These are phyloP conservation scores for Trypoxylus dichotomus DNA, from an alignment of 1,140 invertebrate species.

Conservation along the genomic window DNA sequence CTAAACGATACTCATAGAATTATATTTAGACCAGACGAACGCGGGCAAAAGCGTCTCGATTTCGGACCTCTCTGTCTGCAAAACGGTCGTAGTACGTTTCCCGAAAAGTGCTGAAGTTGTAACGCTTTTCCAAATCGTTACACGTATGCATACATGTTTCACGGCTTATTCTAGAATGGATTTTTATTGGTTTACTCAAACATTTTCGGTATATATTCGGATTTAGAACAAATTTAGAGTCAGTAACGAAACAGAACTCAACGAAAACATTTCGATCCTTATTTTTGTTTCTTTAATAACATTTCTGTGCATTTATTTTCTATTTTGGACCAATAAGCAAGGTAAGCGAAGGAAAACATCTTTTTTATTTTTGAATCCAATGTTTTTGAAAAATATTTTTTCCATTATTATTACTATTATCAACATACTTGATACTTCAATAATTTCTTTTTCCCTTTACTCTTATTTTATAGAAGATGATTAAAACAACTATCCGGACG, in stretches of 20 bases:
- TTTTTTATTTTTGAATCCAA: background rate
- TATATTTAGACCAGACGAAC: background rate
- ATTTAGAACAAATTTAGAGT: background rate
- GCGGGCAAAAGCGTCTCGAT: background rate
- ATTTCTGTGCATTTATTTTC: background rate
- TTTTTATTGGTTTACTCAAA: background rate
- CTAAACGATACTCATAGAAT: background rate
- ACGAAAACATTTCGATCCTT: background rate
- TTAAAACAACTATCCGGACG: no score
- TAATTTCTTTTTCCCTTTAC: no score
- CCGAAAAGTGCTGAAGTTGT: background rate
- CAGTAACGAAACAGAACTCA: slow-evolving; percentile 12
- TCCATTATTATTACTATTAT: no score
- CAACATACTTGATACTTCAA: no score
- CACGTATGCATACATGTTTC: background rate
- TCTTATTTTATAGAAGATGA: no score
- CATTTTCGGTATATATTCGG: slow-evolving; percentile 10
- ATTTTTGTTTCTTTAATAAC: background rate
- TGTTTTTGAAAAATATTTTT: background rate
- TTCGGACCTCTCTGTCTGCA: background rate
- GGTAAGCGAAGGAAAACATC: background rate
- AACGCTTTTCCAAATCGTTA: background rate
- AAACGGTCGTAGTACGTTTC: background rate
- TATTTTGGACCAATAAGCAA: background rate
- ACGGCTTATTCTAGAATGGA: background rate